Conservation (phyloP, 2,888 invertebrate species). For the Microdon myrmicae region DNA sequence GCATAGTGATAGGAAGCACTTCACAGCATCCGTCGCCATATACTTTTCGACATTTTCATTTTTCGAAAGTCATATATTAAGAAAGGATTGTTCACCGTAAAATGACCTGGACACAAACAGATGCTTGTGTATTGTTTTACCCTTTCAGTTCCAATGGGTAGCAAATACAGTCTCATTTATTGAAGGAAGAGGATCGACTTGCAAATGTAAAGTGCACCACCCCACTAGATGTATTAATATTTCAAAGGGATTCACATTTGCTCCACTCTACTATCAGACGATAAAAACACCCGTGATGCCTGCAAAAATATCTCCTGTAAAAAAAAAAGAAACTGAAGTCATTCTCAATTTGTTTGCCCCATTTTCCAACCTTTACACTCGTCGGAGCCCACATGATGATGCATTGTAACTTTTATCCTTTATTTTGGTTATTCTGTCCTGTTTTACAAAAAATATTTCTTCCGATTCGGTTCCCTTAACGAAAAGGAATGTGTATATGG, state of each 20-base stretch:
- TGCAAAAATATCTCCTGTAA: slow-evolving; percentile 10
- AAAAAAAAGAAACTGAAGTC: slow-evolving; percentile 30
- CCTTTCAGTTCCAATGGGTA: too few relatives aligned
- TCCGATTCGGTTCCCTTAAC: slow-evolving; percentile 15
- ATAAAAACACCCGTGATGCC: too few relatives aligned
- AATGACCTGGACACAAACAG: too few relatives aligned
- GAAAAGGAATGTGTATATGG: slow-evolving; percentile 11
- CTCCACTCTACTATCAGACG: slow-evolving; percentile 43
- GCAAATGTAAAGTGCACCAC: slow-evolving; percentile 30
- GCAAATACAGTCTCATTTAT: too few relatives aligned
- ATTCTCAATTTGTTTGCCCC: slow-evolving; percentile 49
- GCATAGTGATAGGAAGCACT: too few relatives aligned
- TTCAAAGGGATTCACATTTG: slow-evolving; percentile 49
- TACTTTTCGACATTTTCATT: too few relatives aligned
- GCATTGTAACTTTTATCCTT: slow-evolving; percentile 51
- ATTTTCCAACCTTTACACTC: slow-evolving; percentile 42
- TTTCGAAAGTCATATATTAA: too few relatives aligned
- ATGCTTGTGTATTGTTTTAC: too few relatives aligned
- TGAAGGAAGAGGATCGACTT: too few relatives aligned
- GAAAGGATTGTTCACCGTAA: too few relatives aligned
- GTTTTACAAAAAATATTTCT: slow-evolving; percentile 13
- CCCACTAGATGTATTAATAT: slow-evolving; percentile 42
- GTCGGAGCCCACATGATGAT: slow-evolving; percentile 44
- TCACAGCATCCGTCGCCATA: too few relatives aligned
- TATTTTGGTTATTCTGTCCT: slow-evolving; percentile 41